phyloP scores from a whole-genome alignment of 2,888 invertebrate species.

The Pristionchus mayeri region DNA sequence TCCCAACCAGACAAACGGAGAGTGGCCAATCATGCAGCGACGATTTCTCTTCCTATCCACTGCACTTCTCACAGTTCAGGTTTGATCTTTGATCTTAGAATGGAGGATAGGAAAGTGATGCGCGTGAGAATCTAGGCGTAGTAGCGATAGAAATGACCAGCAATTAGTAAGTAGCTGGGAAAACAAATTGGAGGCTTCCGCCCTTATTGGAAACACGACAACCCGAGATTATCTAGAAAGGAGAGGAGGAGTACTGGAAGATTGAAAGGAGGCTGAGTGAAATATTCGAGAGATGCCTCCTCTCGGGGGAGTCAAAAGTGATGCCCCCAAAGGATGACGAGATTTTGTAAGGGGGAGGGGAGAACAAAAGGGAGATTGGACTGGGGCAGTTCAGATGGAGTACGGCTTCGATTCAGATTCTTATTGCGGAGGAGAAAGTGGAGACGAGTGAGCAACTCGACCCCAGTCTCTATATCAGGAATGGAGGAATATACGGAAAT shows the following conservation, averaged over 20 bases:
- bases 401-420: not conserved
- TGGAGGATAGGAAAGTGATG: not conserved
- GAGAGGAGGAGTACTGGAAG: not conserved
- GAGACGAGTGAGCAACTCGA: constrained; percentile 51
- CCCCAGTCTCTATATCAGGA: constrained; percentile 48
- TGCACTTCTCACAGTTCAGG: not conserved
- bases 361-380: not conserved
- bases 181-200: not conserved
- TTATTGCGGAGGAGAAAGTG: constrained; percentile 44
- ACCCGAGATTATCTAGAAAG: constrained; percentile 21
- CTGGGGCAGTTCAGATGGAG: not conserved
- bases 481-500: constrained; percentile 36
- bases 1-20: constrained; percentile 9
- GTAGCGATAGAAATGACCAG: constrained; percentile 8
- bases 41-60: not conserved
- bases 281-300: constrained; percentile 5
- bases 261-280: constrained; percentile 6
- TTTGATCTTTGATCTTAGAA: constrained; percentile 5
- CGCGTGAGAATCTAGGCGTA: not conserved
- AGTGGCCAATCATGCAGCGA: not conserved
- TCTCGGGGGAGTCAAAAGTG: constrained; percentile 23
- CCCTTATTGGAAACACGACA: not conserved
- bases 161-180: not conserved
- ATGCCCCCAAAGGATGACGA: constrained; percentile 2
- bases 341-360: not conserved